A percentile compares a stretch with the other conserved stretches of the same genome.
Conservation (phyloP, 2,888 invertebrate genomes). For the Bugulina stolonifera region DNA sequence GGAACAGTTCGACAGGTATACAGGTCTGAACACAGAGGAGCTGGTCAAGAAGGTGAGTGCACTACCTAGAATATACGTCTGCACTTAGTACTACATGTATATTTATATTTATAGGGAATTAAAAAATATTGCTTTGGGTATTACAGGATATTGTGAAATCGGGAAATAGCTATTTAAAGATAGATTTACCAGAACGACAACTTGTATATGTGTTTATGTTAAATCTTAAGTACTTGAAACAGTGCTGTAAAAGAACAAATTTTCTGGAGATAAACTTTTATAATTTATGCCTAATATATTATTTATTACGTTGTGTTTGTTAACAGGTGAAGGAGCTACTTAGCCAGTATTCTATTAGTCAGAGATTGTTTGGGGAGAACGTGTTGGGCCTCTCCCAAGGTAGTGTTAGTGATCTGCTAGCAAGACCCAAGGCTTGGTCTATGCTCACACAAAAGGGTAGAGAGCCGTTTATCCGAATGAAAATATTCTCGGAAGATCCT, state of each 20-base stretch:
- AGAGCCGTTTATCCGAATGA: constrained; percentile 62
- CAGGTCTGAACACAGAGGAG: constrained; percentile 95
- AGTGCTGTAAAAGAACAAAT: no score
- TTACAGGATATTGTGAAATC: no score
- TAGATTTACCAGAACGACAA: no score
- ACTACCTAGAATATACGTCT: no score
- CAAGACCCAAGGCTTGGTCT: constrained; percentile 97
- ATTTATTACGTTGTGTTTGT: background rate
- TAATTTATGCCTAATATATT: no score
- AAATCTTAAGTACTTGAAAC: no score
- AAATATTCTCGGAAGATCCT: constrained; percentile 89
- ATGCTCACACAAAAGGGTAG: constrained; percentile 97
- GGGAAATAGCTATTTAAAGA: no score
- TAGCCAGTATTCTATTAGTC: constrained; percentile 66
- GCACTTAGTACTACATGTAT: no score
- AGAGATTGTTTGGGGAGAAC: constrained; percentile 93
- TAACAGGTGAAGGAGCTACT: constrained; percentile 54
- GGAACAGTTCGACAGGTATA: constrained; percentile 96
- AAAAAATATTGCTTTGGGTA: no score
- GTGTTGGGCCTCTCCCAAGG: constrained; percentile 70
- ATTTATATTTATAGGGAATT: no score
- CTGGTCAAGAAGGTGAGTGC: constrained; percentile 71
- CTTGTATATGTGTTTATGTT: no score
- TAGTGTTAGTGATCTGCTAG: constrained; percentile 91
- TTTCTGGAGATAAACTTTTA: no score